Evolutionary conservation across 2,888 invertebrate species (phyloP).

Genomic region (Eudasyphora cyanicolor): DNA sequence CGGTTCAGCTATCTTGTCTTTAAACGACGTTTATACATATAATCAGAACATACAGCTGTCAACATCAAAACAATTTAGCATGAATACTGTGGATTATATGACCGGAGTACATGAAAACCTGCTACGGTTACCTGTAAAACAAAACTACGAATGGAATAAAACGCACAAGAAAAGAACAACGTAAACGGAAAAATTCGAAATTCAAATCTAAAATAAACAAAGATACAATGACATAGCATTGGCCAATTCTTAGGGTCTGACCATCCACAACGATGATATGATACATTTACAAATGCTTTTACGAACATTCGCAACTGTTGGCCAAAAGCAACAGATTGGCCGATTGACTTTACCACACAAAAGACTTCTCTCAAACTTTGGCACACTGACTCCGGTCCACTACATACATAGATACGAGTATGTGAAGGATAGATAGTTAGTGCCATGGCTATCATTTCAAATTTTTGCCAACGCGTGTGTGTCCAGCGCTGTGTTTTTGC

Average conservation of each 20-base stretch:
- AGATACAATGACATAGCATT: not conserved
- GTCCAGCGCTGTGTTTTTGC: not conserved
- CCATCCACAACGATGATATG: too few species aligned
- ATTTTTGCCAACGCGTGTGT: not conserved
- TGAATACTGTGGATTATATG: too few species aligned
- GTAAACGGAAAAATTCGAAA: constrained; percentile 34
- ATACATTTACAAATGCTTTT: too few species aligned
- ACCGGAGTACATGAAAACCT: too few species aligned
- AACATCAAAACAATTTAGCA: too few species aligned
- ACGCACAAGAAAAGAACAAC: not conserved
- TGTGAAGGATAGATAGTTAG: too few species aligned
- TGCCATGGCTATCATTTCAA: constrained; percentile 11
- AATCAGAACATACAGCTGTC: too few species aligned
- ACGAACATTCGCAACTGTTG: not conserved
- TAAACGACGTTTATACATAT: too few species aligned
- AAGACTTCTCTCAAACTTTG: constrained; percentile 7
- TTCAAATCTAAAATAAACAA: constrained; percentile 30
- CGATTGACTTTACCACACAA: not conserved
- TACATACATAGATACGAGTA: too few species aligned
- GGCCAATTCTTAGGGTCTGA: not conserved
- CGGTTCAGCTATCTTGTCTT: too few species aligned
- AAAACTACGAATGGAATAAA: not conserved
- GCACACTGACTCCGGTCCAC: constrained; percentile 6
- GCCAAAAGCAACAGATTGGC: constrained; percentile 43
- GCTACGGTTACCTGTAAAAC: too few species aligned